A percentile compares a stretch with the other conserved stretches of the same genome.
These are phyloP conservation scores for Hermetia illucens DNA, from an alignment of 1,140 invertebrate species.

Conservation along the genomic window DNA sequence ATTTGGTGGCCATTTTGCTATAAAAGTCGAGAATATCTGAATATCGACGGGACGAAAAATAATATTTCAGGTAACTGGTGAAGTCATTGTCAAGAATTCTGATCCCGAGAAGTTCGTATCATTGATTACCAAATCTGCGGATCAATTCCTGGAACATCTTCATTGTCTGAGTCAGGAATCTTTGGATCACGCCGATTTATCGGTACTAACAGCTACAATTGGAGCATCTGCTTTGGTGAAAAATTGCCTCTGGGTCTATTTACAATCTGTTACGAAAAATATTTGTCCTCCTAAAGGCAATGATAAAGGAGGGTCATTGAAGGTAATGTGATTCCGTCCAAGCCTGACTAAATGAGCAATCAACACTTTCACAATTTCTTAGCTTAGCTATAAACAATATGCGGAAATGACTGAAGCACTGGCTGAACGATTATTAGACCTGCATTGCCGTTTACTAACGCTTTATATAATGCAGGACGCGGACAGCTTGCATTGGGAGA, in stretches of 20 bases:
- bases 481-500: slow-evolving; percentile 53
- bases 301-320: slow-evolving; percentile 27
- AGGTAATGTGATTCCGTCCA: slow-evolving; percentile 5
- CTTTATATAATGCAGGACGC: slow-evolving; percentile 66
- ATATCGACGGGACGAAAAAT: too few species aligned
- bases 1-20: too few species aligned
- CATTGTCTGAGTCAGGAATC: slow-evolving; percentile 65
- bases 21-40: too few species aligned
- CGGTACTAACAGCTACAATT: slow-evolving; percentile 58
- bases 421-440: slow-evolving; percentile 59
- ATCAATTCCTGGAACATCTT: slow-evolving; percentile 54
- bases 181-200: slow-evolving; percentile 62
- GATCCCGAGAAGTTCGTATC: slow-evolving; percentile 55
- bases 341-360: not conserved
- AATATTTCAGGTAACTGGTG: slow-evolving; percentile 8
- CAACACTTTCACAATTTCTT: not conserved
- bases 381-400: slow-evolving; percentile 53
- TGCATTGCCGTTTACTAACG: slow-evolving; percentile 57
- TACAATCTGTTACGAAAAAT: slow-evolving; percentile 22
- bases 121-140: slow-evolving; percentile 50
- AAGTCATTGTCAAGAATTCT: slow-evolving; percentile 48
- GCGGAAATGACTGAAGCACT: slow-evolving; percentile 66
- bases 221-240: slow-evolving; percentile 61
- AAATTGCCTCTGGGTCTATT: slow-evolving; percentile 58
- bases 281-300: slow-evolving; percentile 27